Evolutionary conservation across 2,888 invertebrate species (phyloP), one percentile per base, ranked within the genome.

Genomic region (Gastracanthus pulcherrimus): DNA sequence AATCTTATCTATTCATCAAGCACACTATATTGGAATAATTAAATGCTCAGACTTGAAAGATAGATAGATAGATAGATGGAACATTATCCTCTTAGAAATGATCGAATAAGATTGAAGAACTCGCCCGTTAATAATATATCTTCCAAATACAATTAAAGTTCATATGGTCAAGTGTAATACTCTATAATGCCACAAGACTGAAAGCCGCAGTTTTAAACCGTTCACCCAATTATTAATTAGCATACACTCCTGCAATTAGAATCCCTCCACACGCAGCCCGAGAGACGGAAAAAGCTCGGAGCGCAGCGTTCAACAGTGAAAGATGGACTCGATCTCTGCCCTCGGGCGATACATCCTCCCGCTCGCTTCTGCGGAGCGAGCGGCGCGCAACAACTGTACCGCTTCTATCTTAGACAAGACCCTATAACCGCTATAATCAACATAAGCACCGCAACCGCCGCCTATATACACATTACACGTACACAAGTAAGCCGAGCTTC

Each of bases 361-460:
- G 26, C 2, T 45, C 48, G 76, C 41, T 1, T 9, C 13, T 6
- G 19, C 19, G 7, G 19, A 48, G 48, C 48, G 48, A 26, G 7
- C 9, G 1, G n/a, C 55, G 74, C 38, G 38, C 41, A 55, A 76
- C 67, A 67, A 58, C 70, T 69, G 62, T 70, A 77, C 62, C 45
- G 34, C 11, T 64, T 77, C 62, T 55, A 64, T 41, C 62, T 70
- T 70, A 77, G 85, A 85, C 85, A 72, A 80, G 84, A 82, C 83
- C 84, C 82, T 79, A 80, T 84, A 86, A 86, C 85, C 84, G 83
- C 86, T 83, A 82, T 86, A 86, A 87, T 84, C 75, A 79, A 67
- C 71, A 48, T 71, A 45, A 64, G 48, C 77, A 80, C 48, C 55
- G 48, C 60, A 64, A 82, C 58, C 79, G 71, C 76, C 64, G 58